phyloP scores from a whole-genome alignment of 2,113 vertebrate genomes.

The Zeus faber region DNA sequence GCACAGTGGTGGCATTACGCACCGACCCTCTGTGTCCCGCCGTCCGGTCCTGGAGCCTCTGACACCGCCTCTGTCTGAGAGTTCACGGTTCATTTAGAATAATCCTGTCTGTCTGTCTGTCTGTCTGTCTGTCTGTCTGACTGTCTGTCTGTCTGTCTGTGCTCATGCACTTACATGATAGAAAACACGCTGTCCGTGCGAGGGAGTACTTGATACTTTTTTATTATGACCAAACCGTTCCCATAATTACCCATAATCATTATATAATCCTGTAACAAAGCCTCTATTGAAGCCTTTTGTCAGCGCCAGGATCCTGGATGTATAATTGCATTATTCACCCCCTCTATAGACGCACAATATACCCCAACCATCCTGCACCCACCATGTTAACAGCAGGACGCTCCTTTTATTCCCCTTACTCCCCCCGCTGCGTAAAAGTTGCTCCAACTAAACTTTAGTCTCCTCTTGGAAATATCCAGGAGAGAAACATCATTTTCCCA shows the following conservation, averaged over 20 bases:
- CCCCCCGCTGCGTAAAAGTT: conserved; percentile 79
- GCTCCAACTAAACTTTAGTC: conserved; percentile 84
- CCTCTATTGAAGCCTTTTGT: conserved; percentile 97
- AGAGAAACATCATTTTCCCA: conserved; percentile 65
- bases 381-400: conserved; percentile 64
- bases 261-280: conserved; percentile 99
- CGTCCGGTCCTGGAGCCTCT: conserved; percentile 72
- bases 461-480: conserved; percentile 72
- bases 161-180: conserved; percentile 80
- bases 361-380: conserved; percentile 74
- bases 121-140: conserved; percentile 73
- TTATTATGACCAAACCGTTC: conserved; percentile 89
- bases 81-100: conserved; percentile 86
- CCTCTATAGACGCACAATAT: conserved; percentile 82
- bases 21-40: conserved; percentile 54
- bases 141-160: conserved; percentile 78
- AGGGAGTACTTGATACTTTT: conserved; percentile 87
- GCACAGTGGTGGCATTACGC: conserved; percentile 5
- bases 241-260: conserved; percentile 99
- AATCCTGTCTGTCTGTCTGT: conserved; percentile 84
- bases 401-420: conserved; percentile 56
- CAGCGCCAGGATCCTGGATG: conserved; percentile 93
- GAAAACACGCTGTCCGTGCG: conserved; percentile 83
- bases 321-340: conserved; percentile 95
- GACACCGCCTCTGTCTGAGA: conserved; percentile 85